These are phyloP conservation scores for Tipula lateralis DNA, from an alignment of 2,888 invertebrate genomes.

Conservation along the genomic window DNA sequence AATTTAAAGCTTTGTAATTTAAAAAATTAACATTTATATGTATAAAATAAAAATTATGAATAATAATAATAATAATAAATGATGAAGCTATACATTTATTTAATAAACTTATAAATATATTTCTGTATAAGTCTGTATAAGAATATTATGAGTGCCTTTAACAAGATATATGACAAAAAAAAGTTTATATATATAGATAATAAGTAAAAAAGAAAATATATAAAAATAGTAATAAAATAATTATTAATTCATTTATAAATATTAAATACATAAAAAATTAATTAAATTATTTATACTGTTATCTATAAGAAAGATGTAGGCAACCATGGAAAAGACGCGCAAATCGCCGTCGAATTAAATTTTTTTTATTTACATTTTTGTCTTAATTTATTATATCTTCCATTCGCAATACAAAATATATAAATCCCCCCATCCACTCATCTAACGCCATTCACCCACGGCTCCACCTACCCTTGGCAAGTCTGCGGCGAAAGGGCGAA, in stretches of 20 bases:
- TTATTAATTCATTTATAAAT: constrained; percentile 13
- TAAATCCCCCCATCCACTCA: neutral
- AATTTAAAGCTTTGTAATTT: neutral
- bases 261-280: neutral
- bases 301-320: neutral
- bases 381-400: neutral
- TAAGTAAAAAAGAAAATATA: neutral
- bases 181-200: neutral
- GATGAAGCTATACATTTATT: neutral
- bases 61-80: neutral
- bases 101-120: constrained; percentile 7
- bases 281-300: constrained; percentile 19
- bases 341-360: neutral
- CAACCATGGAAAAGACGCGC: neutral
- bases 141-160: constrained; percentile 24
- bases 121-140: constrained; percentile 1
- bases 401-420: neutral
- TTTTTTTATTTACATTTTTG: neutral
- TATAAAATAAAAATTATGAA: neutral
- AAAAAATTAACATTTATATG: neutral
- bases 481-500: neutral
- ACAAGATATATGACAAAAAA: neutral
- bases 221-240: neutral
- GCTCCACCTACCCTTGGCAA: too few relatives aligned
- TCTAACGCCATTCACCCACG: too few relatives aligned